Percentiles rank a stretch among this genome's conserved stretches.
These are phyloP conservation scores for Syngnathus acus DNA, from an alignment of 2,797 vertebrate genomes.

Conservation along the genomic window DNA sequence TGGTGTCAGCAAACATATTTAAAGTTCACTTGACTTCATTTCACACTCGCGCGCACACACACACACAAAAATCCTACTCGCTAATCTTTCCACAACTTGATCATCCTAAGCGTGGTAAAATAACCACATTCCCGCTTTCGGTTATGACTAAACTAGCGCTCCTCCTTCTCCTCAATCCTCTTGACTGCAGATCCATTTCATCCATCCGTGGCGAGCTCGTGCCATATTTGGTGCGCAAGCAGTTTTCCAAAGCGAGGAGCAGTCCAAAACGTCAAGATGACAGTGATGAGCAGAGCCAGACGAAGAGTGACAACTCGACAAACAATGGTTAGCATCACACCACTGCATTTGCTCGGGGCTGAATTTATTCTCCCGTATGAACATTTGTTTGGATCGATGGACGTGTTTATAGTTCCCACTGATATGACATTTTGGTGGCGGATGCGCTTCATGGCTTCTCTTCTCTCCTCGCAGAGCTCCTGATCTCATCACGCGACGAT, in stretches of 20 bases:
- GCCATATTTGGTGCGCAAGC: slow-evolving; percentile 89
- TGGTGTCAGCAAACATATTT: background rate
- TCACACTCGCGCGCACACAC: background rate
- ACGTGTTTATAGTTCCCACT: background rate
- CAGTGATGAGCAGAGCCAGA: slow-evolving; percentile 66
- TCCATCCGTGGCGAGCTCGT: slow-evolving; percentile 92
- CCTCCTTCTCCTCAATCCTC: background rate
- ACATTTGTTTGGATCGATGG: background rate
- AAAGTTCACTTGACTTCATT: background rate
- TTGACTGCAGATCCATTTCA: slow-evolving; percentile 76
- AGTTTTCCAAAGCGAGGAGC: slow-evolving; percentile 78
- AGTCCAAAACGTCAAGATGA: slow-evolving; percentile 68
- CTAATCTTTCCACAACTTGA: background rate
- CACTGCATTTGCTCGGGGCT: background rate
- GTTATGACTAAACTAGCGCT: background rate
- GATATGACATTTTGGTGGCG: background rate
- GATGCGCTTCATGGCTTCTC: background rate
- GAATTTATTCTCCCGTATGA: background rate
- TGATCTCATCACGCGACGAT: slow-evolving; percentile 70
- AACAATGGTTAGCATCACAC: slow-evolving; percentile 65
- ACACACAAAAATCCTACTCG: background rate
- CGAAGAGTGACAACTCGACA: slow-evolving; percentile 70
- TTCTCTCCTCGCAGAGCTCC: slow-evolving; percentile 50
- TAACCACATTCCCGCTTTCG: background rate
- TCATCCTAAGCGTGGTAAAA: background rate